Conservation (phyloP, 2,888 invertebrate species). For the Glaucopsyche alexis region DNA sequence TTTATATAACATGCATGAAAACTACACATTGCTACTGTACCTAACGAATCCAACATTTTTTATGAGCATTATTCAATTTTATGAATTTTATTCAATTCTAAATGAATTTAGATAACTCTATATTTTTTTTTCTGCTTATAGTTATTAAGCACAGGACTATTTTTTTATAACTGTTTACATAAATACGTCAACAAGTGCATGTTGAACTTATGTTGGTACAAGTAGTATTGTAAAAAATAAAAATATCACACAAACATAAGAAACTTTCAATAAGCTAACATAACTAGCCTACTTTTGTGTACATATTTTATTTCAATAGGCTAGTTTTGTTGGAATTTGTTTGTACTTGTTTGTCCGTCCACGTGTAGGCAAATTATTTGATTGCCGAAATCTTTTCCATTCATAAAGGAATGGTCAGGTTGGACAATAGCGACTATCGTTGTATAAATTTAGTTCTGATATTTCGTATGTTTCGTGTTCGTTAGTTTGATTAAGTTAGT, state of each 20-base stretch:
- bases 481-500: no score
- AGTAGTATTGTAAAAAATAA: no score
- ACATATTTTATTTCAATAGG: neutral
- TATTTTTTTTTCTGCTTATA: neutral
- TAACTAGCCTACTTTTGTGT: no score
- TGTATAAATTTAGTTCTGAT: no score
- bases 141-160: no score
- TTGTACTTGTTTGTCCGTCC: constrained; percentile 37
- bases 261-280: no score
- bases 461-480: no score
- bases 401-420: neutral
- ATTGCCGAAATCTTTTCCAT: constrained; percentile 39
- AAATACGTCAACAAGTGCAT: no score
- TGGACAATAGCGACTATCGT: no score
- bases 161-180: no score
- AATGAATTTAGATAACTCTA: neutral
- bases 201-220: no score
- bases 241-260: no score
- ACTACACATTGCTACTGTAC: neutral
- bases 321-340: neutral
- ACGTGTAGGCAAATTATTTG: constrained; percentile 59
- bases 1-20: neutral
- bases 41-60: neutral
- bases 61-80: neutral
- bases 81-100: neutral